Base-by-base conservation (phyloP, 2,888 invertebrate species). In the Sicus ferrugineus region DNA sequence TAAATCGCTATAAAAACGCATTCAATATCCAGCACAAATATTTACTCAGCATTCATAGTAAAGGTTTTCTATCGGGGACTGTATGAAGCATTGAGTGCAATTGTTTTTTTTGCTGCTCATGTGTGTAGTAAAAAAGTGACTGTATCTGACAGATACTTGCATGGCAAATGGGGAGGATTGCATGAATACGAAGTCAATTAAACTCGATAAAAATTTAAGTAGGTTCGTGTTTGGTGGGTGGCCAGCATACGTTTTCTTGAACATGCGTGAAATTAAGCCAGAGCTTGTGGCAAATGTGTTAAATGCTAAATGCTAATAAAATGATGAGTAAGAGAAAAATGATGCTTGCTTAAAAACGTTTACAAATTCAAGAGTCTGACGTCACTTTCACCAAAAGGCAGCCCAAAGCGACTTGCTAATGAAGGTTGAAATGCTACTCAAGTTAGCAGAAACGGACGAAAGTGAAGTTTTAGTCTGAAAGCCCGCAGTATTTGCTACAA, bases 341-440 rank as follows among this genome's bases (percentile, higher is more conserved):
- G 9, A 64, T 50, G 52, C 50, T 48, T 64, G 34, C 50, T 28
- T 30, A 46, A 21, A 34, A 31, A 50, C 21, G 30, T 19, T 50
- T 30, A 28, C 26, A 42, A 16, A 19, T 42, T 56, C 21, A 38
- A 56, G 56, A 66, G 42, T 74, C 72, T n/a, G 74, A 77, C 78
- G 79, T 76, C 81, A 83, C 82, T 82, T 82, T 82, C 82, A 83
- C 67, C 67, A 11, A 67, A 56, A 67, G 23, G 34, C 83, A 76
- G 76, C 82, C 83, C 73, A 74, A 65, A 82, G 82, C 74, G 80
- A 82, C 80, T 82, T 78, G 73, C 77, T 82, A 82, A 82, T 81
- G 71, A 67, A 30, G 67, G 46, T 21, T 48, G 31, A 67, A 31
- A 67, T 67, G 67, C 67, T 67, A 58, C 58, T 67, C 48, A 31